A percentile compares a stretch with the other conserved stretches of the same genome.
Conservation (phyloP, 1,140 invertebrate genomes). For the Drosophila kurseongensis region DNA sequence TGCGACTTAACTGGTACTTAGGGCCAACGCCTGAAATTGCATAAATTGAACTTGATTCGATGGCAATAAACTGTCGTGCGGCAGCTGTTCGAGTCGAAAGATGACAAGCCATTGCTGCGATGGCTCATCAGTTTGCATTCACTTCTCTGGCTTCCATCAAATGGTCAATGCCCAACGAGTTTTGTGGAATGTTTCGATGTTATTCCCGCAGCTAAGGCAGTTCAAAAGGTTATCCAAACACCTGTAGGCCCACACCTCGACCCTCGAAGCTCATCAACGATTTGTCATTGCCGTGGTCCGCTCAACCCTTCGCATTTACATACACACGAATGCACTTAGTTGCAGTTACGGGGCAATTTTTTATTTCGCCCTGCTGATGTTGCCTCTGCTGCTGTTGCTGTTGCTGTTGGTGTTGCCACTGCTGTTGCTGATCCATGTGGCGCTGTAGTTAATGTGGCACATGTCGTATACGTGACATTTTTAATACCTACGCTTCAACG, state of each 20-base stretch:
- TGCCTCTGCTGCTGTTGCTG: slow-evolving; percentile 4
- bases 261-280: slow-evolving; percentile 59
- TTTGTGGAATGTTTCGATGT: not conserved
- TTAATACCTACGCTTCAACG: slow-evolving; percentile 82
- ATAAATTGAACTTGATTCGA: slow-evolving; percentile 49
- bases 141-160: not conserved
- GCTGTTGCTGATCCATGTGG: slow-evolving; percentile 66
- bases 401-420: slow-evolving; percentile 12
- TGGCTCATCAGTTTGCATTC: slow-evolving; percentile 25
- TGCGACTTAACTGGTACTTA: slow-evolving; percentile 42
- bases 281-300: slow-evolving; percentile 62
- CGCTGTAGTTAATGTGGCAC: slow-evolving; percentile 77
- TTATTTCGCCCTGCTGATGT: slow-evolving; percentile 16
- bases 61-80: slow-evolving; percentile 42
- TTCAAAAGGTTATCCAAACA: not conserved
- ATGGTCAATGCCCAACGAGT: not conserved
- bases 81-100: slow-evolving; percentile 10
- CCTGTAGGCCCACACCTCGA: slow-evolving; percentile 1
- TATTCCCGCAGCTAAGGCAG: too few relatives aligned
- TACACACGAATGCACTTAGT: slow-evolving; percentile 75
- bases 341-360: slow-evolving; percentile 57
- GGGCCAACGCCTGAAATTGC: slow-evolving; percentile 14
- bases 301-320: slow-evolving; percentile 61
- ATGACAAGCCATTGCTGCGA: slow-evolving; percentile 19
- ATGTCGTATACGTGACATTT: slow-evolving; percentile 82